Percentiles rank a stretch among this genome's conserved stretches.
Evolutionary conservation across 2,113 vertebrate genomes (phyloP).

Genomic region (Xenotilapia longispinis): DNA sequence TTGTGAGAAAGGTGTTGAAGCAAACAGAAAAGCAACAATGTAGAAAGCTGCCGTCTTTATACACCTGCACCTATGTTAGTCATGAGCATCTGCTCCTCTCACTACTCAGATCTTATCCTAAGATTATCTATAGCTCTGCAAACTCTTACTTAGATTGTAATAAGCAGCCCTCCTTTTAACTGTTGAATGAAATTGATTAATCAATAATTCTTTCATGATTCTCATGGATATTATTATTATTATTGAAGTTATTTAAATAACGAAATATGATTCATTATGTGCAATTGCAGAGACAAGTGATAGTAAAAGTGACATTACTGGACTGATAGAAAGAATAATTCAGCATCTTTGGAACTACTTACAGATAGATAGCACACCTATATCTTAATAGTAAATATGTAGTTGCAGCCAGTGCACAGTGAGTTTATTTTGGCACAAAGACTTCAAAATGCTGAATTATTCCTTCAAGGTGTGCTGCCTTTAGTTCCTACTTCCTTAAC

Average conservation of each 20-base stretch:
- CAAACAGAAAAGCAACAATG: neutral
- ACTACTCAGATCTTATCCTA: neutral
- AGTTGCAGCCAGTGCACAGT: neutral
- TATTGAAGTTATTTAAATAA: conserved; percentile 32
- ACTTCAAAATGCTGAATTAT: neutral
- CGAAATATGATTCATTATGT: neutral
- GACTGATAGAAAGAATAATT: neutral
- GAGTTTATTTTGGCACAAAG: neutral
- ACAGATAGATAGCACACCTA: neutral
- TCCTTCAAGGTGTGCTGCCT: neutral
- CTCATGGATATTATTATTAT: neutral
- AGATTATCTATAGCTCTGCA: neutral
- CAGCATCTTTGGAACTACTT: neutral
- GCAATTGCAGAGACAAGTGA: conserved; percentile 8
- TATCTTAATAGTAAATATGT: neutral
- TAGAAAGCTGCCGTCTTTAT: neutral
- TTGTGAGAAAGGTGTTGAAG: conserved; percentile 9
- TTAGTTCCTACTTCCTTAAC: neutral
- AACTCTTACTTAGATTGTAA: neutral
- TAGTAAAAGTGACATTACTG: neutral
- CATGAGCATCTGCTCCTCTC: neutral
- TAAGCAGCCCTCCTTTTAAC: neutral
- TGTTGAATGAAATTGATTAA: neutral
- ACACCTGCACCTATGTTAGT: neutral
- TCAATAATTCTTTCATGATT: neutral